A percentile compares a stretch with the other conserved stretches of the same genome.
Conservation (phyloP, 2,797 vertebrate species). For the Leptodactylus fallax region DNA sequence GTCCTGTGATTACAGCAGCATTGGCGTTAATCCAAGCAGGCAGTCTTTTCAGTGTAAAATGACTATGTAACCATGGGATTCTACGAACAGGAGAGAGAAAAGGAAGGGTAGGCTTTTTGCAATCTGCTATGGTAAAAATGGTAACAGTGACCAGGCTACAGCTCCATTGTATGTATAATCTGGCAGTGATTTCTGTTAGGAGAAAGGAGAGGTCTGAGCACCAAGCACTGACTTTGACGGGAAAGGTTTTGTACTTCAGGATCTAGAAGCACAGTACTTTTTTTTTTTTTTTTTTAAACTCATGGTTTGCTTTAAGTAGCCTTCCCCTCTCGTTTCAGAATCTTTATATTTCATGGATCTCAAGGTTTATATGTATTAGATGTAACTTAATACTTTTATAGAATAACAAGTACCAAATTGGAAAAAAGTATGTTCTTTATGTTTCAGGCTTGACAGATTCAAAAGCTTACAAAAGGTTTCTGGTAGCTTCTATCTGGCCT, state of each 20-base stretch:
- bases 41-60: not conserved
- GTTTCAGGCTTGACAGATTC: constrained; percentile 45
- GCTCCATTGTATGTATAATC: too few relatives aligned
- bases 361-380: not conserved
- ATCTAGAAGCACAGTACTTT: not conserved
- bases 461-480: constrained; percentile 22
- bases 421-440: constrained; percentile 25
- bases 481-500: constrained; percentile 20
- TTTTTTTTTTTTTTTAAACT: too few relatives aligned
- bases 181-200: too few relatives aligned
- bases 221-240: not conserved
- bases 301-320: not conserved
- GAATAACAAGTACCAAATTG: constrained; percentile 27
- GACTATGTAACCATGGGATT: not conserved
- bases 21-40: not conserved
- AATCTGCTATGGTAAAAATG: too few relatives aligned
- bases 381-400: constrained; percentile 27
- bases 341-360: constrained; percentile 20
- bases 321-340: constrained; percentile 20
- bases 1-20: not conserved
- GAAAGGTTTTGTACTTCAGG: not conserved
- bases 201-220: too few relatives aligned
- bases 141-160: too few relatives aligned
- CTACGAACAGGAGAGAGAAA: not conserved
- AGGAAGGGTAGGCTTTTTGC: not conserved